These are phyloP conservation scores for Anguilla megastoma DNA, from an alignment of 2,797 vertebrate species.

Conservation along the genomic window DNA sequence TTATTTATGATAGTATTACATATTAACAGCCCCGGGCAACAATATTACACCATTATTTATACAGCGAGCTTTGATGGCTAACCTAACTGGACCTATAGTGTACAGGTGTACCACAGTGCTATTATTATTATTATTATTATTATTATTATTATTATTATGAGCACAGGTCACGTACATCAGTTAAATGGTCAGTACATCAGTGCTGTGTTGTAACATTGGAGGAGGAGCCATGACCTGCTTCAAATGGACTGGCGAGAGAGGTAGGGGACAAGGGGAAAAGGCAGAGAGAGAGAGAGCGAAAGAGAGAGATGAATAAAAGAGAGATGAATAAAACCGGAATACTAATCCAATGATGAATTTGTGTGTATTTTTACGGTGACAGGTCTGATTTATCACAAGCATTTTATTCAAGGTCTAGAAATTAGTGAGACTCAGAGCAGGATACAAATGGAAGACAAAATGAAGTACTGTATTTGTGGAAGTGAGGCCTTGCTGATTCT, in stretches of 20 bases:
- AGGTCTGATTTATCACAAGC: constrained; percentile 75
- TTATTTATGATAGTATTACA: background rate
- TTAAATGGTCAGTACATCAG: background rate
- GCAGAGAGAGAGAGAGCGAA: background rate
- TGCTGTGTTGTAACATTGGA: background rate
- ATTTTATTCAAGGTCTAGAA: constrained; percentile 73
- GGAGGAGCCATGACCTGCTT: background rate
- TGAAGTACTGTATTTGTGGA: constrained; percentile 22
- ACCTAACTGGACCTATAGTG: background rate
- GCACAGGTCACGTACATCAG: background rate
- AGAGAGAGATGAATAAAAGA: constrained; percentile 45
- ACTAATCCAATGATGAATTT: constrained; percentile 72
- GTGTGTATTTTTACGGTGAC: constrained; percentile 73
- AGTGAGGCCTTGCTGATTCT: constrained; percentile 42
- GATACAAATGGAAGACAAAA: constrained; percentile 58
- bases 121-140: background rate
- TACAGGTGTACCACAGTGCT: background rate
- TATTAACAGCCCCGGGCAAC: background rate
- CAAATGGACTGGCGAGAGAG: constrained; percentile 5
- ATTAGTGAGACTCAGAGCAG: constrained; percentile 67
- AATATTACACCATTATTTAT: no score
- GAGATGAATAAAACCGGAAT: constrained; percentile 66
- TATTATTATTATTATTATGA: background rate
- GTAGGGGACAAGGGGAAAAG: background rate
- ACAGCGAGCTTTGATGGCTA: no score